Percentiles rank a stretch among this genome's conserved stretches.
Conservation (phyloP, 2,888 invertebrate species). For the Beris morrisii region DNA sequence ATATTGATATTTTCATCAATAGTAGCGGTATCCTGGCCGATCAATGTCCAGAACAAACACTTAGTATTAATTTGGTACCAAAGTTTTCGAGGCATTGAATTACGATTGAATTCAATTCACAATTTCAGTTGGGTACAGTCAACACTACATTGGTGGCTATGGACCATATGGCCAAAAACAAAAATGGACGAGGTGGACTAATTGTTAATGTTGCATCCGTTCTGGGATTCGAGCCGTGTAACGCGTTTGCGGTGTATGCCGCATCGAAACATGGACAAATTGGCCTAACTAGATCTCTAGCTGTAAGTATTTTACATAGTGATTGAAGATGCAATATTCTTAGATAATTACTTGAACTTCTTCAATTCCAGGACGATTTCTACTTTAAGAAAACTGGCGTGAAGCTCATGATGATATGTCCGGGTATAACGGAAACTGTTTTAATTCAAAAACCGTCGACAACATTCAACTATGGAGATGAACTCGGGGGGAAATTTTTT, state of each 20-base stretch:
- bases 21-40: constrained; percentile 2
- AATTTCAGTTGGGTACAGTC: constrained; percentile 55
- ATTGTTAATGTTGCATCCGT: constrained; percentile 56
- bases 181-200: constrained; percentile 56
- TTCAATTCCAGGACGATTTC: constrained; percentile 47
- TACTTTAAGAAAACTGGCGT: constrained; percentile 51
- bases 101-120: neutral
- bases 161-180: constrained; percentile 45
- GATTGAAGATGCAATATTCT: too few species aligned
- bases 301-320: constrained; percentile 47
- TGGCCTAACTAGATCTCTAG: constrained; percentile 55
- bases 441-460: neutral
- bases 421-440: constrained; percentile 53
- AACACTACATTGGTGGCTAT: constrained; percentile 56
- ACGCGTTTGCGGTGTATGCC: constrained; percentile 54
- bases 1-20: constrained; percentile 16
- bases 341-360: too few species aligned
- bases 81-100: neutral
- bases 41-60: constrained; percentile 1
- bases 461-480: constrained; percentile 8
- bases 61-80: constrained; percentile 13
- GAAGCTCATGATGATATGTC: constrained; percentile 51
- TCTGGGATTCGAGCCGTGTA: constrained; percentile 52
- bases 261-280: constrained; percentile 56
- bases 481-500: neutral